These are phyloP conservation scores for Chrosomus eos DNA, from an alignment of 2,797 vertebrate genomes.

Conservation along the genomic window DNA sequence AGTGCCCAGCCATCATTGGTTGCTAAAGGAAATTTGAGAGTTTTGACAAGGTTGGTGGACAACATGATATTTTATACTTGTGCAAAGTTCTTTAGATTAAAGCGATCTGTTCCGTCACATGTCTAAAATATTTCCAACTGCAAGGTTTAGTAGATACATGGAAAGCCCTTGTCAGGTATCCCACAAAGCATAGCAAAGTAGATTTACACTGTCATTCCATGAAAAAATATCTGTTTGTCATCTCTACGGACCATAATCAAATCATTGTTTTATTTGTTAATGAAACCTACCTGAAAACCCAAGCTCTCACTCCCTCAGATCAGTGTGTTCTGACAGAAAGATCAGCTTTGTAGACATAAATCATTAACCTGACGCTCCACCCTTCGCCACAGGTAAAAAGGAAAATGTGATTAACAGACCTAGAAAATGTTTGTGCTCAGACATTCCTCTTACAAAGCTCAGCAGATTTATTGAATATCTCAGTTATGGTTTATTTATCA, in stretches of 20 bases:
- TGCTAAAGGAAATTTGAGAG: conserved; percentile 44
- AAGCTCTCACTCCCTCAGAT: conserved; percentile 61
- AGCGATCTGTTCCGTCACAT: neutral
- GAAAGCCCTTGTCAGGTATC: neutral
- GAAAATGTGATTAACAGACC: conserved; percentile 39
- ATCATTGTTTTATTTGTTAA: neutral
- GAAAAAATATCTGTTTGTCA: conserved; percentile 10
- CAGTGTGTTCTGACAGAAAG: conserved; percentile 66
- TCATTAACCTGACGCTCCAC: conserved; percentile 78
- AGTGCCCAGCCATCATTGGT: conserved; percentile 7
- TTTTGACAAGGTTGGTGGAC: neutral
- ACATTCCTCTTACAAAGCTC: neutral
- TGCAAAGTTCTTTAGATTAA: neutral
- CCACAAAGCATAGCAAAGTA: neutral
- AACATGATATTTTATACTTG: neutral
- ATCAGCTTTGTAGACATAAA: conserved; percentile 65
- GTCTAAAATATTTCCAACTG: neutral
- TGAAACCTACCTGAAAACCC: conserved; percentile 45
- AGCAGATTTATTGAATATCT: neutral
- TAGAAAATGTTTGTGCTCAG: neutral
- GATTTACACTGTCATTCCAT: neutral
- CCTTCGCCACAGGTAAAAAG: conserved; percentile 71
- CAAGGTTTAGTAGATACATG: neutral
- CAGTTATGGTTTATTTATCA: neutral
- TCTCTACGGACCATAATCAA: neutral